Evolutionary conservation across 2,888 invertebrate genomes (phyloP).

Genomic region (Petrolisthes cinctipes): DNA sequence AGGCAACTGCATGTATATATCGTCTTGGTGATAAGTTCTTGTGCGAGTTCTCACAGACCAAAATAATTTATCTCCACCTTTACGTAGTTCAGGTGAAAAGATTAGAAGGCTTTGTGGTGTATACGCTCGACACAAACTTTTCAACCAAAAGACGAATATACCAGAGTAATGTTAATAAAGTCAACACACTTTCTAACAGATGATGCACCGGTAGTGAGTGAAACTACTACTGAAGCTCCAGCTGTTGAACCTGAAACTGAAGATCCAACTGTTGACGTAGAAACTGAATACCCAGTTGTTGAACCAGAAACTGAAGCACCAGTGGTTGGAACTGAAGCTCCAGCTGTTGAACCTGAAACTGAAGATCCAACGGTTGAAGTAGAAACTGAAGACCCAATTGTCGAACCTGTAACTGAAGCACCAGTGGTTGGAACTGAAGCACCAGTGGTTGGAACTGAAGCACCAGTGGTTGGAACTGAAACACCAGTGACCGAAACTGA

Average conservation of each 20-base stretch:
- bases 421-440: not conserved
- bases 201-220: not conserved
- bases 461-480: not conserved
- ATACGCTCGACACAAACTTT: too few relatives aligned
- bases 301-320: not conserved
- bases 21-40: too few relatives aligned
- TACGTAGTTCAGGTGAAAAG: too few relatives aligned
- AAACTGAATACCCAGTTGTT: conserved; percentile 7
- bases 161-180: too few relatives aligned
- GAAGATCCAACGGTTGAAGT: not conserved
- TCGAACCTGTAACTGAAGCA: not conserved
- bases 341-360: not conserved
- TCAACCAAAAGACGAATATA: too few relatives aligned
- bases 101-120: too few relatives aligned
- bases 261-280: not conserved
- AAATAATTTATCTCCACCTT: too few relatives aligned
- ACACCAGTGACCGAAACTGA: not conserved
- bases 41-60: too few relatives aligned
- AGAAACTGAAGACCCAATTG: not conserved
- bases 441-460: conserved; percentile 12
- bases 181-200: too few relatives aligned
- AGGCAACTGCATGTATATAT: too few relatives aligned
- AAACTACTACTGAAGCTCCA: not conserved
- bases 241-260: not conserved
- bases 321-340: not conserved